These are phyloP conservation scores for Dilophus febrilis DNA, from an alignment of 2,888 invertebrate species.

Conservation along the genomic window DNA sequence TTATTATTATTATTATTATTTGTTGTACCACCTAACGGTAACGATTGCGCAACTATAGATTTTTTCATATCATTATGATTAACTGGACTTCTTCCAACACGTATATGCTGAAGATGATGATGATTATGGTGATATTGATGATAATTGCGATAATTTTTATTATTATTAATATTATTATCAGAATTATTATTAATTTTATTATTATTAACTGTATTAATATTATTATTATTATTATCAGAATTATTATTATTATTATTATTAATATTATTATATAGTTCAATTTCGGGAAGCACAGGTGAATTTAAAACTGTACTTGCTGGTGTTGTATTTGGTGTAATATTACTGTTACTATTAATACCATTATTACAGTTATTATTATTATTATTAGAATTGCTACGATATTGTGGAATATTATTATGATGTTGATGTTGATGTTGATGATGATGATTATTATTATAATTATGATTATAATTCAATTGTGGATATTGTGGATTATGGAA, in stretches of 20 bases:
- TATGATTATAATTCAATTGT: too few species aligned
- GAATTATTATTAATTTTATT: too few species aligned
- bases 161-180: too few species aligned
- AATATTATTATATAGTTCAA: slow-evolving; percentile 5
- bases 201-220: too few species aligned
- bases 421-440: too few species aligned
- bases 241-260: slow-evolving; percentile 15
- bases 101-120: slow-evolving; percentile 24
- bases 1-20: slow-evolving; percentile 6
- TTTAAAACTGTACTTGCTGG: slow-evolving; percentile 21
- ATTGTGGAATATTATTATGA: too few species aligned
- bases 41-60: slow-evolving; percentile 1
- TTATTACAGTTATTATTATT: too few species aligned
- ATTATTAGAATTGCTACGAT: too few species aligned
- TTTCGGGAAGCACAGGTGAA: slow-evolving; percentile 22
- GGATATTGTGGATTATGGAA: too few species aligned
- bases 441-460: too few species aligned
- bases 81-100: slow-evolving; percentile 26
- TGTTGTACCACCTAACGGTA: slow-evolving; percentile 8
- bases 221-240: too few species aligned
- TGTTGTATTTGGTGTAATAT: slow-evolving; percentile 14
- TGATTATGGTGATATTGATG: slow-evolving; percentile 21
- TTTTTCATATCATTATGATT: slow-evolving; percentile 10
- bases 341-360: too few species aligned
- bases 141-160: slow-evolving; percentile 21